Percentiles rank a stretch among this genome's conserved stretches.
Evolutionary conservation across 2,888 invertebrate species (phyloP).

Genomic region (Tachystola acroxantha): DNA sequence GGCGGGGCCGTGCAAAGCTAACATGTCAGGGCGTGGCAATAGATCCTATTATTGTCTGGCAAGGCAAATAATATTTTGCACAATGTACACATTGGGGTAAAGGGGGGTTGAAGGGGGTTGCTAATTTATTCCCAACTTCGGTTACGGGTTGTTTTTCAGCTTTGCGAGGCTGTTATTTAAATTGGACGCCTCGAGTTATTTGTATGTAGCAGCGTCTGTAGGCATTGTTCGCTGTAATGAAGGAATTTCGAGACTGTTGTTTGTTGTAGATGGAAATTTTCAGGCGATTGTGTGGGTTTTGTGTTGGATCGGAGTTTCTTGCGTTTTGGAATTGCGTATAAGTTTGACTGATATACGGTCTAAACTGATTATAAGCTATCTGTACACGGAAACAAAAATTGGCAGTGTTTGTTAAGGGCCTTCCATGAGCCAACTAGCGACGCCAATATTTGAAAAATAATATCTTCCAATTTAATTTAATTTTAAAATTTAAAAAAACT

Average conservation of each 20-base stretch:
- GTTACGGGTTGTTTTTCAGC: conserved; percentile 78
- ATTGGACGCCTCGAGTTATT: conserved; percentile 72
- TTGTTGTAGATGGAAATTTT: conserved; percentile 12
- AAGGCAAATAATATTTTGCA: conserved; percentile 86
- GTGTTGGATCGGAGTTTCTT: not conserved
- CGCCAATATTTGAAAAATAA: too few relatives aligned
- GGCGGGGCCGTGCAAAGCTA: conserved; percentile 71
- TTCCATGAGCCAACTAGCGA: too few relatives aligned
- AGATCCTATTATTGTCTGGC: conserved; percentile 79
- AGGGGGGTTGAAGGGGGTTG: conserved; percentile 54
- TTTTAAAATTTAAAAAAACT: too few relatives aligned
- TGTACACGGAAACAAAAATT: too few relatives aligned
- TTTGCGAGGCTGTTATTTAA: conserved; percentile 77
- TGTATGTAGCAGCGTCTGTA: conserved; percentile 63
- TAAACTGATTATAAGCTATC: not conserved
- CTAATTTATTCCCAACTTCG: conserved; percentile 78
- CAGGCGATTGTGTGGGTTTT: conserved; percentile 6
- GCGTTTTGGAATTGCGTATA: too few relatives aligned
- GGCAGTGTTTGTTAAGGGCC: too few relatives aligned
- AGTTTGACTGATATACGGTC: too few relatives aligned
- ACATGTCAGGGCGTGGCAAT: conserved; percentile 77
- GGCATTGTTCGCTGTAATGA: conserved; percentile 67
- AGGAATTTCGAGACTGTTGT: conserved; percentile 49
- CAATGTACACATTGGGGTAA: conserved; percentile 82
- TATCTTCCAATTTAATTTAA: too few relatives aligned